Percentiles rank a stretch among this genome's conserved stretches.
phyloP scores from a whole-genome alignment of 2,797 vertebrate species.

The Myiotriccus ornatus region DNA sequence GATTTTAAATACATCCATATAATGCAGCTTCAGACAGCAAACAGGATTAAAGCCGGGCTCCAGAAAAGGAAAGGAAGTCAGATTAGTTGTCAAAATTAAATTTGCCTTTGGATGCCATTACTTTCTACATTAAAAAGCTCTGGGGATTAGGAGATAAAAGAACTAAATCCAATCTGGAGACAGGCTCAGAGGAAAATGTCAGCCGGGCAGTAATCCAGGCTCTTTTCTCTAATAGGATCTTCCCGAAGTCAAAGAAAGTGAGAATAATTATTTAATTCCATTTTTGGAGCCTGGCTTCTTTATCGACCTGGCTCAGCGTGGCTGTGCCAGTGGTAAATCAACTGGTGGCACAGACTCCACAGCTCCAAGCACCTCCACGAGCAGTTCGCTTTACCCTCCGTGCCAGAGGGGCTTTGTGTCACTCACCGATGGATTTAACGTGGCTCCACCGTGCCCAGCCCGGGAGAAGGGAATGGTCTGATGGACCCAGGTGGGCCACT shows the following conservation, averaged over 20 bases:
- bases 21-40: conserved; percentile 35
- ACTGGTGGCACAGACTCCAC: background rate
- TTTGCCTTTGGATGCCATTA: conserved; percentile 6
- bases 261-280: conserved; percentile 22
- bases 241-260: conserved; percentile 2
- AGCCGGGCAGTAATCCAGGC: conserved; percentile 23
- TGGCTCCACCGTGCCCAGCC: fast-evolving
- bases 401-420: background rate
- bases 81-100: conserved; percentile 40
- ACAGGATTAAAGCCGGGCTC: background rate
- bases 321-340: background rate
- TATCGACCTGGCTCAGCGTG: background rate
- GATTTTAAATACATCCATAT: conserved; percentile 10
- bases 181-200: conserved; percentile 36
- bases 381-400: background rate
- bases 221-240: conserved; percentile 20
- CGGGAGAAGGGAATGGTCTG: background rate
- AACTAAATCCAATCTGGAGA: conserved; percentile 37
- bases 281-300: background rate
- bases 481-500: fast-evolving
- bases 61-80: conserved; percentile 19
- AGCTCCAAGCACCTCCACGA: background rate
- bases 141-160: conserved; percentile 57
- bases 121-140: conserved; percentile 21
- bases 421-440: background rate